A percentile compares a stretch with the other conserved stretches of the same genome.
These are phyloP conservation scores for Apostichopus japonicus DNA, from an alignment of 35 echinoderm and acorn worm genomes.

Conservation along the genomic window DNA sequence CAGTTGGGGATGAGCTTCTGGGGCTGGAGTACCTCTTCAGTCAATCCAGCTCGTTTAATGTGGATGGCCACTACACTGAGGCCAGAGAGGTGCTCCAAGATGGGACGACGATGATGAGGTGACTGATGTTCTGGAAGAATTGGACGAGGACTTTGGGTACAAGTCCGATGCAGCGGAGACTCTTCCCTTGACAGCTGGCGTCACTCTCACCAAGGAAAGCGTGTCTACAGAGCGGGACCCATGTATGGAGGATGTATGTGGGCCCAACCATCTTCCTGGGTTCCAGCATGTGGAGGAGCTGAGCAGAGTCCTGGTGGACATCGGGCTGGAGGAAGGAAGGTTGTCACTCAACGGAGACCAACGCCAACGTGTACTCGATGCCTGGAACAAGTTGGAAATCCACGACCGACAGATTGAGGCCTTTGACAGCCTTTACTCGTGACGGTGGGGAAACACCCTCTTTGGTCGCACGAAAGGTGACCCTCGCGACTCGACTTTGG, in stretches of 20 bases:
- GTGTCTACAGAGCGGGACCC: slow-evolving; percentile 30
- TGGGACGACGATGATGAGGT: slow-evolving; percentile 10
- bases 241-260: slow-evolving; percentile 64
- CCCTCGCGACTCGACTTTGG: background rate
- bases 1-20: slow-evolving; percentile 43
- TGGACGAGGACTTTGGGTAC: too few relatives aligned
- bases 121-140: background rate
- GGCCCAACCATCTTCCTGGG: slow-evolving; percentile 57
- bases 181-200: too few relatives aligned
- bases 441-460: slow-evolving; percentile 52
- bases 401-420: slow-evolving; percentile 62
- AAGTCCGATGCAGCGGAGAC: too few relatives aligned
- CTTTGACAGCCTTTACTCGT: slow-evolving; percentile 49
- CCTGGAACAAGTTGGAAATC: slow-evolving; percentile 58
- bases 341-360: slow-evolving; percentile 16
- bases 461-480: slow-evolving; percentile 70
- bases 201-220: background rate
- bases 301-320: slow-evolving; percentile 34
- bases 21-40: slow-evolving; percentile 60
- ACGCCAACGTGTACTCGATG: slow-evolving; percentile 32
- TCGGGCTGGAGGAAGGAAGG: slow-evolving; percentile 51
- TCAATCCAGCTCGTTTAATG: slow-evolving; percentile 37
- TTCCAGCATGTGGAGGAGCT: slow-evolving; percentile 58
- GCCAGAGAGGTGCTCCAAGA: background rate
- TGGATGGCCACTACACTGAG: background rate